These are phyloP conservation scores for Tinamus major DNA, from an alignment of 2,797 vertebrate species.

Conservation along the genomic window DNA sequence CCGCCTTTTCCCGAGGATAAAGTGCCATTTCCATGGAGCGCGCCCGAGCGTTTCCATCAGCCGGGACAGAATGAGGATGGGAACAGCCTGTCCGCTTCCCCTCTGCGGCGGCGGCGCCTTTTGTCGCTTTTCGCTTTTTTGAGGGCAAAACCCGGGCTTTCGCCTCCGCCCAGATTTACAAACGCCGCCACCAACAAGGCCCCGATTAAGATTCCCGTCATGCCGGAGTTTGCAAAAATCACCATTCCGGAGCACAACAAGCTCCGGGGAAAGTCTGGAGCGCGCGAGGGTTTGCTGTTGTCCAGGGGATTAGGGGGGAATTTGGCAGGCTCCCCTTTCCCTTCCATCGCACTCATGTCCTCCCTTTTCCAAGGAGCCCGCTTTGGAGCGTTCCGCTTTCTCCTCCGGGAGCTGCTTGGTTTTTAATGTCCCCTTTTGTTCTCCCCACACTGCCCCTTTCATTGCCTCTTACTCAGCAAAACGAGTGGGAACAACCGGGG, in stretches of 20 bases:
- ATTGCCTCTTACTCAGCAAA: constrained; percentile 4
- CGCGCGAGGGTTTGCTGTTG: constrained; percentile 25
- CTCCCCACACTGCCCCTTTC: constrained; percentile 13
- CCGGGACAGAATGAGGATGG: constrained; percentile 44
- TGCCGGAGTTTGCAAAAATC: constrained; percentile 57
- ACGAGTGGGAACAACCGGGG: neutral
- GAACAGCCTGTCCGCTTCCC: constrained; percentile 41
- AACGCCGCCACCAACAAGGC: neutral
- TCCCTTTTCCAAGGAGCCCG: constrained; percentile 54
- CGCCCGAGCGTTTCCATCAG: constrained; percentile 68
- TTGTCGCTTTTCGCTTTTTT: neutral
- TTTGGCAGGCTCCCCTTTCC: constrained; percentile 53
- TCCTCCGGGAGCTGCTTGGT: constrained; percentile 24
- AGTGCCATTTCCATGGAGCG: constrained; percentile 74
- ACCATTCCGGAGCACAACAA: constrained; percentile 42
- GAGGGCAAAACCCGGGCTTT: constrained; percentile 44
- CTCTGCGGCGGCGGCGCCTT: neutral
- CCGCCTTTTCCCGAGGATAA: constrained; percentile 75
- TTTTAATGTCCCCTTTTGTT: constrained; percentile 68
- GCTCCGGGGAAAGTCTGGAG: constrained; percentile 55
- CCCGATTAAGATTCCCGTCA: constrained; percentile 58
- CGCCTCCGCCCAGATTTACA: constrained; percentile 12
- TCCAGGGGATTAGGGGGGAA: constrained; percentile 68
- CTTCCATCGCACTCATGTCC: constrained; percentile 41
- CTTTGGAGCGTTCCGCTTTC: constrained; percentile 33